Base-by-base conservation (phyloP, 2,888 invertebrate species). In the Latheticus oryzae region DNA sequence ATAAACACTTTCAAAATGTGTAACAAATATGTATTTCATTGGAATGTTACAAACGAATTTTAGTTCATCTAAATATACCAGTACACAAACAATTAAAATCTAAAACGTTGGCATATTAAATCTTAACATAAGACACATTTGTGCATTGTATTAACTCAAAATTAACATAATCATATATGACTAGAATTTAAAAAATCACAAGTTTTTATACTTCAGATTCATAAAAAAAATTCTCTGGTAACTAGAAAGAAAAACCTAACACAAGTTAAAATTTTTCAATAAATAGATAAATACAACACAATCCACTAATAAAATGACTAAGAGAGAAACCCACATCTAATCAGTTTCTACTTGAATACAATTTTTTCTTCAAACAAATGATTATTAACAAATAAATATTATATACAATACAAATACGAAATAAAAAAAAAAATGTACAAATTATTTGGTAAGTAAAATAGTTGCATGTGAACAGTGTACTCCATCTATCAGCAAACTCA, bases 141-240 rank as follows among this genome's bases (percentile, higher is more conserved):
- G 61, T 61, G 57, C 55, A 61, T 43, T 51, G 38, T 26, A 40
- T 17, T 26, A 42, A 60, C 30, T 47, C 50, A 53, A 60, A 59
- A 54, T 59, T 61, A 48, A 42, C 23, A 40, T 33, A 51, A 52
- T 19, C 35, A 38, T 37, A 32, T 73, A 68, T 76, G 76, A 77
- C 77, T 77, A 76, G 76, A 77, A 73, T 76, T 69, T 68, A 67
- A 67, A 63, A 66, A 73, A 76, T 76, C 76, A 76, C 76, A 75
- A 73, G 64, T 63, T 69, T 65, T 57, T 57, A 63, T 66, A 61
- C 65, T 57, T 60, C 55, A 61, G 63, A 61, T 55, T 60, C 45
- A 48, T 59, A 60, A 62, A 56, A 68, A 57, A 38, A 65, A 67
- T 64, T 60, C 61, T 63, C 17, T 65, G 68, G 66, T 68, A 67